phyloP scores from a whole-genome alignment of 2,113 vertebrate species.

The Oncorhynchus clarkii region DNA sequence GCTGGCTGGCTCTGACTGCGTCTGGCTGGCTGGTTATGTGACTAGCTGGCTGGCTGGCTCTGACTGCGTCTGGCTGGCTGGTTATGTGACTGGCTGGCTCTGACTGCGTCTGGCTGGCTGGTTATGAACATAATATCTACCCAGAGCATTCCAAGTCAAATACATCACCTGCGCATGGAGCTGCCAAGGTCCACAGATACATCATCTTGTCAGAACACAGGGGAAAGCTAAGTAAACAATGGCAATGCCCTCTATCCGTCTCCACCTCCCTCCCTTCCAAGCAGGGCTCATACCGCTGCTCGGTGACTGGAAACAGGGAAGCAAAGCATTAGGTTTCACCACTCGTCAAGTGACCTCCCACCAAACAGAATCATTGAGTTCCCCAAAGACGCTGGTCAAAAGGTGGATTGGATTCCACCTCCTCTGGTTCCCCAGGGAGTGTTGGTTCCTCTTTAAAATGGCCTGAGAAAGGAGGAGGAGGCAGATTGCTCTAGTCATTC shows the following conservation, averaged over 20 bases:
- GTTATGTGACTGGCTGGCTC: too few species aligned
- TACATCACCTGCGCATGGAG: slow-evolving; percentile 52
- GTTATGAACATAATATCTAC: slow-evolving; percentile 10
- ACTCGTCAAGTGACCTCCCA: background rate
- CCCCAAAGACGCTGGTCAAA: background rate
- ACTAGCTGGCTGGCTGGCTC: background rate
- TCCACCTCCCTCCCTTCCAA: background rate
- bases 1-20: too few species aligned
- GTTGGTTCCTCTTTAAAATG: too few species aligned
- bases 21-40: too few species aligned
- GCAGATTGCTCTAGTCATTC: background rate
- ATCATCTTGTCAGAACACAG: slow-evolving; percentile 57
- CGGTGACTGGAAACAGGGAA: background rate
- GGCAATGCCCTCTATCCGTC: slow-evolving; percentile 28
- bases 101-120: too few species aligned
- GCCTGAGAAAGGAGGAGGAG: background rate
- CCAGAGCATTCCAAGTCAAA: slow-evolving; percentile 54
- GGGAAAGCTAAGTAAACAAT: slow-evolving; percentile 37
- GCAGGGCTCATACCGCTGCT: background rate
- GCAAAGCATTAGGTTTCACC: background rate
- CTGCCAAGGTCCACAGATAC: slow-evolving; percentile 62
- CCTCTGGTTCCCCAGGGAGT: too few species aligned
- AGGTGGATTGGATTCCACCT: background rate
- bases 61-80: too few species aligned
- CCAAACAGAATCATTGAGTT: background rate